Percentiles rank a stretch among this genome's conserved stretches.
Conservation (phyloP, 1,140 invertebrate species). For the Drosophila baimaii region DNA sequence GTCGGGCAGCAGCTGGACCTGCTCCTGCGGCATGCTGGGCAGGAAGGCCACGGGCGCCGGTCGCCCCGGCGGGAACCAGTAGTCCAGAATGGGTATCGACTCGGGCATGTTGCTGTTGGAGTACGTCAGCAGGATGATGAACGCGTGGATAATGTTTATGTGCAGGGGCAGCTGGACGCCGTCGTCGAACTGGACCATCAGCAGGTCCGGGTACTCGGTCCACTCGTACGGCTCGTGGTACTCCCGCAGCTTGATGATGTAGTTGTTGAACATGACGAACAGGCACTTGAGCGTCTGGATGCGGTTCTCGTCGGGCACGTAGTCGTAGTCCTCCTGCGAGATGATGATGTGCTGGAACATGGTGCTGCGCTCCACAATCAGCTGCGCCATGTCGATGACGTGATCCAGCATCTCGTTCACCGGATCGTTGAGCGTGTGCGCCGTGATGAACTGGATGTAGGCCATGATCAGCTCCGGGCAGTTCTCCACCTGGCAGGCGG, state of each 20-base stretch:
- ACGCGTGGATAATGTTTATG: conserved; percentile 95
- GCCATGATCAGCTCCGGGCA: conserved; percentile 92
- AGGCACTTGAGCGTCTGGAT: conserved; percentile 89
- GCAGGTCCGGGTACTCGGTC: conserved; percentile 89
- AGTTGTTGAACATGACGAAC: conserved; percentile 84
- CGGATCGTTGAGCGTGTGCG: conserved; percentile 88
- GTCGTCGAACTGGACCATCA: conserved; percentile 93
- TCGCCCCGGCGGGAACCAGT: conserved; percentile 89
- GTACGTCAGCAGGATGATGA: conserved; percentile 94
- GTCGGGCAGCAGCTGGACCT: conserved; percentile 94
- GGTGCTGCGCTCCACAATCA: conserved; percentile 96
- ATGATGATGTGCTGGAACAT: conserved; percentile 93
- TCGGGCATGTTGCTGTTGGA: conserved; percentile 77
- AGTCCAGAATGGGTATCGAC: conserved; percentile 87
- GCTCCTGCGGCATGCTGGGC: conserved; percentile 92
- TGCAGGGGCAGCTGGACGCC: conserved; percentile 94
- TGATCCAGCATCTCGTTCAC: conserved; percentile 88
- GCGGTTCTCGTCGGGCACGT: conserved; percentile 86
- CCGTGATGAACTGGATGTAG: conserved; percentile 94
- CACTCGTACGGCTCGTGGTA: conserved; percentile 88
- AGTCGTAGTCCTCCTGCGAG: conserved; percentile 85
- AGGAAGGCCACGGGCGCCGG: conserved; percentile 90
- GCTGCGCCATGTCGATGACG: conserved; percentile 92
- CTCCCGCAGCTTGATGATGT: conserved; percentile 85
- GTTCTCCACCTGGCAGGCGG: conserved; percentile 96